Evolutionary conservation across 2,888 invertebrate species (phyloP), one percentile per base, ranked within the genome.

Genomic region (Apoderus coryli): DNA sequence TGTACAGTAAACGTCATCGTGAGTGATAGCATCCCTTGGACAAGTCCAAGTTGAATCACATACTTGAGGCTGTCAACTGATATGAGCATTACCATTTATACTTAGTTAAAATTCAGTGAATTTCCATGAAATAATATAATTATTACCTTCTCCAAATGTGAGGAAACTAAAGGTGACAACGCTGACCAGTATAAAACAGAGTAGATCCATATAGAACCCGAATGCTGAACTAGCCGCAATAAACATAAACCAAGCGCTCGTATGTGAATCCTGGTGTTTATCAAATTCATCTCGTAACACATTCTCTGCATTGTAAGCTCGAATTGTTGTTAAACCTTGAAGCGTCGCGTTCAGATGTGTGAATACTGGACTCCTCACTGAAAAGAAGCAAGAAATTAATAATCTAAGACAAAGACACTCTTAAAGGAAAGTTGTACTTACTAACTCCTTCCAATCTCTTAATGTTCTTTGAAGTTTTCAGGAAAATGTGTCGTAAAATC

Each of bases 351-450:
- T 80, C 19, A 88, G 59, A 52, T 86, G 85, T 2, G 79, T 71
- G 52, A 82, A 86, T 0, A 88, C 77, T 1, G 88, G 88, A 47
- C 84, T 82, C 32, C 82, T 69, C 42, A 80, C 85, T 85, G 60
- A 30, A 52, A n/a, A n/a, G n/a, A n/a, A n/a, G n/a, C n/a, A n/a
- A n/a, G n/a, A n/a, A 40, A 28, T 25, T 45, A 31, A 29, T 34
- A 31, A 27, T 10, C n/a, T n/a, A n/a, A 31, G 16, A 19, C n/a
- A n/a, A n/a, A n/a, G n/a, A n/a, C n/a, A n/a, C n/a, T n/a, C n/a
- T n/a, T n/a, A n/a, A n/a, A n/a, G n/a, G n/a, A n/a, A n/a, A n/a
- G n/a, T n/a, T 13, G 4, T 33, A 57, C 70, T 65, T 56, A 74
- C 74, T 70, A 42, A 71, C 68, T 46, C 72, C 72, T 57, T 74